Percentiles rank a stretch among this genome's conserved stretches.
Conservation (phyloP, 1,140 invertebrate species). For the Aphis gossypii region DNA sequence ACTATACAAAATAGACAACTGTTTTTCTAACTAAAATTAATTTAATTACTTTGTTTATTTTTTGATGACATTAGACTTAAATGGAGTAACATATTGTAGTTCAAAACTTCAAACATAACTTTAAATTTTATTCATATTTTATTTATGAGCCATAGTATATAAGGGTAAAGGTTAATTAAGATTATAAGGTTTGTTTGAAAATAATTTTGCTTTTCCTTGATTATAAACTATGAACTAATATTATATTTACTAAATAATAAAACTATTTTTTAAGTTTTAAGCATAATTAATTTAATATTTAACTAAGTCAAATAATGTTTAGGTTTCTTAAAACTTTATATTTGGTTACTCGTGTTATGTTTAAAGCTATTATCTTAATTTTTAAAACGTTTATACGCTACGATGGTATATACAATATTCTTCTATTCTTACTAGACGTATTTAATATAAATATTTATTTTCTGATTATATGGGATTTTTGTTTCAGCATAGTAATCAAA, state of each 20-base stretch:
- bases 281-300: not conserved
- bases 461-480: not conserved
- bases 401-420: not conserved
- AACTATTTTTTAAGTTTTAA: not conserved
- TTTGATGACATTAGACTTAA: not conserved
- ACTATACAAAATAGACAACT: not conserved
- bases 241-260: not conserved
- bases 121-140: not conserved
- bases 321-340: not conserved
- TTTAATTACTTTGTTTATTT: not conserved
- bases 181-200: not conserved
- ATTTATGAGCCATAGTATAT: not conserved
- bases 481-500: not conserved
- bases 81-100: not conserved
- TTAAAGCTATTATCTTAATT: not conserved
- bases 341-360: not conserved
- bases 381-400: not conserved
- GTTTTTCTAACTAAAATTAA: not conserved
- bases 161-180: not conserved
- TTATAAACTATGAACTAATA: not conserved
- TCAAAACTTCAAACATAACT: not conserved
- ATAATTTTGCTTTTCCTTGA: not conserved
- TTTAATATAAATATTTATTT: not conserved
- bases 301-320: not conserved
- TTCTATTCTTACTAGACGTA: not conserved